phyloP scores from a whole-genome alignment of 2,113 vertebrate genomes.

The Paraplagusia blochii region DNA sequence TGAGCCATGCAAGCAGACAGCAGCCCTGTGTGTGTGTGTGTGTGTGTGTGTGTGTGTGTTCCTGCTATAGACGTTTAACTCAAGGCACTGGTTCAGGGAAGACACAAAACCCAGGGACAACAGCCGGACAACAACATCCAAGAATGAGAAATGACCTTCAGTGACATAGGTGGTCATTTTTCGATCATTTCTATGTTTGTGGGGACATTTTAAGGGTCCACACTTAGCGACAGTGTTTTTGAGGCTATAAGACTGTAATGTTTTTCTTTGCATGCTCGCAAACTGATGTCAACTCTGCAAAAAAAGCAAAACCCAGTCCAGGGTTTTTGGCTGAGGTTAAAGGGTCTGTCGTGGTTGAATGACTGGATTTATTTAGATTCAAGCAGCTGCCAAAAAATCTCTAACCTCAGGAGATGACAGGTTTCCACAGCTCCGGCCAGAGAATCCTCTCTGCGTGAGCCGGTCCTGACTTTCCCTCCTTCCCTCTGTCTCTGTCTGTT shows the following conservation, averaged over 20 bases:
- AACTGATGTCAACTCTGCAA: constrained; percentile 25
- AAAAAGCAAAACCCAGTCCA: constrained; percentile 14
- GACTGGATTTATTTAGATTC: constrained; percentile 39
- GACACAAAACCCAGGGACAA: too few species aligned
- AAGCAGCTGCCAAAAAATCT: constrained; percentile 22
- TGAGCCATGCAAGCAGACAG: constrained; percentile 27
- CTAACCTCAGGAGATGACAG: constrained; percentile 33
- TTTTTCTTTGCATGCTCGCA: background rate
- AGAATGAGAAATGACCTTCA: too few species aligned
- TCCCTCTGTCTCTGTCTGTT: constrained; percentile 8
- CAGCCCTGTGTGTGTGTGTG: background rate
- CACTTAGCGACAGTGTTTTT: too few species aligned
- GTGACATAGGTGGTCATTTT: too few species aligned
- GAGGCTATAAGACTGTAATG: too few species aligned
- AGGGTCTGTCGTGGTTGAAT: constrained; percentile 5
- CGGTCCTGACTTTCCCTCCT: constrained; percentile 13
- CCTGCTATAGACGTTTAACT: too few species aligned
- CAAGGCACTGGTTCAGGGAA: too few species aligned
- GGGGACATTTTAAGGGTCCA: too few species aligned
- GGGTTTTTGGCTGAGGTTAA: constrained; percentile 32
- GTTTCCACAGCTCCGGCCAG: constrained; percentile 39
- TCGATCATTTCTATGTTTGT: too few species aligned
- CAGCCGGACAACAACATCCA: too few species aligned
- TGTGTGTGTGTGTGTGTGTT: too few species aligned
- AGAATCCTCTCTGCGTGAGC: constrained; percentile 14